phyloP scores from a whole-genome alignment of 2,888 invertebrate species.

The Chymomyza fuscimana region DNA sequence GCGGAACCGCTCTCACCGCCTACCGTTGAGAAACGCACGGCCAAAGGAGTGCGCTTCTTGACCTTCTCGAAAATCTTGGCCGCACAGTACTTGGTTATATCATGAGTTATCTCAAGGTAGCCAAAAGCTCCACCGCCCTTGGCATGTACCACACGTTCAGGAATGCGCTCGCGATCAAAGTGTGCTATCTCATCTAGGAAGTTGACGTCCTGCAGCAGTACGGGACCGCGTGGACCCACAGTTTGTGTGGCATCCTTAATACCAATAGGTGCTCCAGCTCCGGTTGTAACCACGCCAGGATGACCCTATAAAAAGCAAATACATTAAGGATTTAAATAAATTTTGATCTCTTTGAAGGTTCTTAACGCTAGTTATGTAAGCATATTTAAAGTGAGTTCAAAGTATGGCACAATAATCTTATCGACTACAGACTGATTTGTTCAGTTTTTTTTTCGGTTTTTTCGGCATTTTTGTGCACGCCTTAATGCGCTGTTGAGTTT shows the following conservation, averaged over 20 bases:
- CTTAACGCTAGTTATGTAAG: background rate
- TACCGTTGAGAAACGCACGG: slow-evolving; percentile 90
- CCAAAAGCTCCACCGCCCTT: slow-evolving; percentile 96
- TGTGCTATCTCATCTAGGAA: slow-evolving; percentile 90
- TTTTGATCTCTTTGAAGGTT: background rate
- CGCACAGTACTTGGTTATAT: slow-evolving; percentile 88
- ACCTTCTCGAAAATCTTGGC: slow-evolving; percentile 88
- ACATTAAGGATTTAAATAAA: background rate
- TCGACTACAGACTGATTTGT: background rate
- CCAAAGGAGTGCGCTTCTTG: slow-evolving; percentile 90
- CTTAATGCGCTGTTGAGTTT: background rate
- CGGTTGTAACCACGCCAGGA: slow-evolving; percentile 62
- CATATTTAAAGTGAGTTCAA: slow-evolving; percentile 9
- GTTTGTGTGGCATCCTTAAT: slow-evolving; percentile 85
- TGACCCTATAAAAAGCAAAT: background rate
- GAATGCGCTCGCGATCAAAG: slow-evolving; percentile 95
- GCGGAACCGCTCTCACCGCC: slow-evolving; percentile 95
- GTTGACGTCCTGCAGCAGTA: slow-evolving; percentile 91
- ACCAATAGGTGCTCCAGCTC: slow-evolving; percentile 83
- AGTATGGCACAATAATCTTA: slow-evolving; percentile 7
- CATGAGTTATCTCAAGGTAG: slow-evolving; percentile 93
- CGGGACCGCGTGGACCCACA: slow-evolving; percentile 91
- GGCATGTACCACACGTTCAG: slow-evolving; percentile 96
- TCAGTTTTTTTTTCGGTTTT: no score
- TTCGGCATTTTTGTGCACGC: background rate